phyloP scores from a whole-genome alignment of 2,888 invertebrate species.

The Oxyscelio sp. region DNA sequence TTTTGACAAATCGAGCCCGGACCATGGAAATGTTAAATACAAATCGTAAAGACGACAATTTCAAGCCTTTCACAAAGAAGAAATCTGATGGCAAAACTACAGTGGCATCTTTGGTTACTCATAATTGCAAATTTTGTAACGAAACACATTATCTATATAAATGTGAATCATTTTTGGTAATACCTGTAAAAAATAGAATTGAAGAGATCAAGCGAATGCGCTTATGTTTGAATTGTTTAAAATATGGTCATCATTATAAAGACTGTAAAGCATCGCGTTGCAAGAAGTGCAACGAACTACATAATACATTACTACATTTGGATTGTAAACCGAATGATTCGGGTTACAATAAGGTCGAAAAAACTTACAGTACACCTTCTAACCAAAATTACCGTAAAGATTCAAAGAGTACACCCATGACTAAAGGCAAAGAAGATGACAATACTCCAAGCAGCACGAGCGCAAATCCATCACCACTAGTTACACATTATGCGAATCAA shows the following conservation, averaged over 20 bases:
- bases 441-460: neutral
- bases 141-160: neutral
- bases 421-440: no score
- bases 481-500: constrained; percentile 11
- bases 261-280: constrained; percentile 16
- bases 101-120: neutral
- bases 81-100: neutral
- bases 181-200: neutral
- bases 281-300: neutral
- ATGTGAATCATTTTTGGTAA: neutral
- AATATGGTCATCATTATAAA: neutral
- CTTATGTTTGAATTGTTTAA: constrained; percentile 20
- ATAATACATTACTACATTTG: constrained; percentile 14
- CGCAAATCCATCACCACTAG: neutral
- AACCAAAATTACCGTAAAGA: no score
- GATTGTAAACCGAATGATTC: neutral
- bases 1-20: neutral
- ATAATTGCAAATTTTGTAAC: neutral
- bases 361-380: neutral
- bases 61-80: neutral
- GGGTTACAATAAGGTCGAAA: neutral
- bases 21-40: constrained; percentile 6
- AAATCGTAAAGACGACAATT: neutral
- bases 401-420: no score
- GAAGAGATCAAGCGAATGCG: neutral